Percentiles rank a stretch among this genome's conserved stretches.
phyloP scores from a whole-genome alignment of 1,140 invertebrate genomes.

The Daktulosphaira vitifoliae region DNA sequence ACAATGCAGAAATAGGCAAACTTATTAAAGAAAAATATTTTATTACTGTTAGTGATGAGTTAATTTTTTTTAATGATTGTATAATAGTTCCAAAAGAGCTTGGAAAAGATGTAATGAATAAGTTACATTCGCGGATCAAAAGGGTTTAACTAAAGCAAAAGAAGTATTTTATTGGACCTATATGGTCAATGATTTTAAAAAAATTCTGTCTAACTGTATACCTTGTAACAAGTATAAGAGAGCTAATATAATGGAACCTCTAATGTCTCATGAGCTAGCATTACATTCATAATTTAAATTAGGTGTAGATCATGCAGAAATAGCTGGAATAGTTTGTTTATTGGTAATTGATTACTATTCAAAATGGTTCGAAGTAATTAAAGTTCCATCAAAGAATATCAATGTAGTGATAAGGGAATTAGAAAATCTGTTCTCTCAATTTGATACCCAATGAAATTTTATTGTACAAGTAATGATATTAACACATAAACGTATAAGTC shows the following conservation, averaged over 20 bases:
- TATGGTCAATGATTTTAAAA: neutral
- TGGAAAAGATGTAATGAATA: neutral
- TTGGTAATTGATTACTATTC: too few species aligned
- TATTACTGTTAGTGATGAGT: too few species aligned
- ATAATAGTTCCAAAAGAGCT: neutral
- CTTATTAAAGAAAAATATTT: slow-evolving; percentile 4
- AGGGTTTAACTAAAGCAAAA: neutral
- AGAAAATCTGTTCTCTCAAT: neutral
- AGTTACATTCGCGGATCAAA: neutral
- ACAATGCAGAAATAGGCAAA: too few species aligned
- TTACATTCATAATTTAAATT: slow-evolving; percentile 2
- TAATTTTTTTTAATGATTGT: too few species aligned
- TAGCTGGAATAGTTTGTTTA: too few species aligned
- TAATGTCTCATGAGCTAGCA: too few species aligned
- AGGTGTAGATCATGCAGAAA: neutral
- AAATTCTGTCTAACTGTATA: too few species aligned
- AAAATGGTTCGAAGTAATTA: too few species aligned
- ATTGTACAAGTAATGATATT: slow-evolving; percentile 21
- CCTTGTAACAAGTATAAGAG: too few species aligned
- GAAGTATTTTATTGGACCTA: neutral
- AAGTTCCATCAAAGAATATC: neutral
- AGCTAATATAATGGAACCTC: too few species aligned
- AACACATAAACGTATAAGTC: slow-evolving; percentile 20
- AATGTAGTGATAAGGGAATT: slow-evolving; percentile 10
- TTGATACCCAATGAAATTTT: slow-evolving; percentile 6